Evolutionary conservation across 37 sponge, comb jelly and placozoan species (phyloP).

Genomic region (Geodia barretti): DNA sequence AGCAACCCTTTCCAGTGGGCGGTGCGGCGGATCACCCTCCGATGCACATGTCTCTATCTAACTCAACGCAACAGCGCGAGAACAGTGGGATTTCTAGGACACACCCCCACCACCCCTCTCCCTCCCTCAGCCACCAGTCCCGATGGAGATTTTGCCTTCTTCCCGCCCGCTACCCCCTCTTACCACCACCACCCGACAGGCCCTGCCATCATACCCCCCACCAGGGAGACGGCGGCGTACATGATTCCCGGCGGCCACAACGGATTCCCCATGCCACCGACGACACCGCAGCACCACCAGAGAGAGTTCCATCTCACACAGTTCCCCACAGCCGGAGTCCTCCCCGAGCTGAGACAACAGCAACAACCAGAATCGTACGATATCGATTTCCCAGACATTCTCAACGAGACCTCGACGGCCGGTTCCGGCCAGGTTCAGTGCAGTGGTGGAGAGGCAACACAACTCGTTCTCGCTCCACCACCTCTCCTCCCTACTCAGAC

Average conservation of each 20-base stretch:
- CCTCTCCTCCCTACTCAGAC: not conserved
- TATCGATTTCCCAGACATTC: not conserved
- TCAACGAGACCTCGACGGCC: not conserved
- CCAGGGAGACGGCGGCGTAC: not conserved
- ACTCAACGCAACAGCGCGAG: not conserved
- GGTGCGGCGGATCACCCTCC: too few species aligned
- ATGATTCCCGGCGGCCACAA: not conserved
- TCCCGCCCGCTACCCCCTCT: not conserved
- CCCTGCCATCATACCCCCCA: not conserved
- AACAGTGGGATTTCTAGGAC: slow-evolving; percentile 14
- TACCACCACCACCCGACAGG: not conserved
- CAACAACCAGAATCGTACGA: not conserved
- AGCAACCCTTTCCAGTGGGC: slow-evolving; percentile 1
- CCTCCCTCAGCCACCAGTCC: not conserved
- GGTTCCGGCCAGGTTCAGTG: not conserved
- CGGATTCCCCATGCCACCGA: not conserved
- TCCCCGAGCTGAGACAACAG: not conserved
- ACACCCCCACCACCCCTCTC: not conserved
- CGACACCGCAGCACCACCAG: not conserved
- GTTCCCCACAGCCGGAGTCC: not conserved
- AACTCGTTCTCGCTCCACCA: not conserved
- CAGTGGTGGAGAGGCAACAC: not conserved
- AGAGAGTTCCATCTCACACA: not conserved
- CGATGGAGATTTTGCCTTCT: not conserved
- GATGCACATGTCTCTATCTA: not conserved